These are phyloP conservation scores for Phenacoccus solenopsis DNA, from an alignment of 1,140 invertebrate species.

Conservation along the genomic window DNA sequence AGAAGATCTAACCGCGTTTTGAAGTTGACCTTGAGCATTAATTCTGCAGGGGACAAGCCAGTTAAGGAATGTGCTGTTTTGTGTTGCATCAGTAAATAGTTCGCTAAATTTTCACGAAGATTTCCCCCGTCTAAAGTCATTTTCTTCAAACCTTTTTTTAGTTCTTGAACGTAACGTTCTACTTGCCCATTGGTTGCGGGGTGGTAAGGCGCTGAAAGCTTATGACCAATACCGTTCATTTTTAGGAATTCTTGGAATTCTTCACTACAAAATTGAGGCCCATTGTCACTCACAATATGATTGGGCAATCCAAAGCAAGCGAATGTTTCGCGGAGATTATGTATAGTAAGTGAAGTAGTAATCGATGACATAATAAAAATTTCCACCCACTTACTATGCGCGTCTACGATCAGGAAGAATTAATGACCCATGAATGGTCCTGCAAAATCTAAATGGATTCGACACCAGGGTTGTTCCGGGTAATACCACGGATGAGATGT, in stretches of 20 bases:
- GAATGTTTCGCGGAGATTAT: conserved; percentile 25
- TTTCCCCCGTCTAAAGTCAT: background rate
- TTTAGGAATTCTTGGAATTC: conserved; percentile 29
- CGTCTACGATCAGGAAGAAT: conserved; percentile 9
- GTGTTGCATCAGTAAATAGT: background rate
- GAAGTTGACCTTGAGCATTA: background rate
- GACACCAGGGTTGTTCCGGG: background rate
- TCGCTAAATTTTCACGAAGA: background rate
- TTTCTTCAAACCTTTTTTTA: conserved; percentile 15
- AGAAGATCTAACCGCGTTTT: background rate
- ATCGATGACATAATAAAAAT: conserved; percentile 24
- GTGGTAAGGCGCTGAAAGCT: conserved; percentile 24
- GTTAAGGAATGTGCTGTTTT: background rate
- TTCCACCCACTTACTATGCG: conserved; percentile 34
- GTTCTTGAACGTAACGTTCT: conserved; percentile 23
- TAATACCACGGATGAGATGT: background rate
- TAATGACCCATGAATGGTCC: background rate
- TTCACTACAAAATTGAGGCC: conserved; percentile 27
- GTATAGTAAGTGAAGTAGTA: conserved; percentile 20
- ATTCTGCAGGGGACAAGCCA: background rate
- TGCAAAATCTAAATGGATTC: background rate
- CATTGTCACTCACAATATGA: conserved; percentile 29
- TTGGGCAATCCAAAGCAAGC: conserved; percentile 25
- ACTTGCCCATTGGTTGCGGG: conserved; percentile 30
- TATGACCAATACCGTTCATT: conserved; percentile 27